Evolutionary conservation across 30 jellyfish, hydroid and myxozoan species (phyloP).

Genomic region (Calvadosia cruxmelitensis): DNA sequence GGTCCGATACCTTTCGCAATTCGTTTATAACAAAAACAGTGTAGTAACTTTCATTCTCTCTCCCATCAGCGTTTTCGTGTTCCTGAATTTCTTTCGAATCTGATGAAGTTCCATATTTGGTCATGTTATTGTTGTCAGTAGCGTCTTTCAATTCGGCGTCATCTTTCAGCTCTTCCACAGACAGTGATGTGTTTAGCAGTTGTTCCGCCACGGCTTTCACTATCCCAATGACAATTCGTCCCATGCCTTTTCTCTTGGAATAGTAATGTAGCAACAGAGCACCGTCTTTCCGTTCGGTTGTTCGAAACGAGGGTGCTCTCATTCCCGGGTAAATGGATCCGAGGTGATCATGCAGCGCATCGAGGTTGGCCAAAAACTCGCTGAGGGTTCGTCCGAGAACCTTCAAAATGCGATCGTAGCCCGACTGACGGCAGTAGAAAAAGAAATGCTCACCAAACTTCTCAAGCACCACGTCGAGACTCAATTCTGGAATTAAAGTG

Average conservation of each 20-base stretch:
- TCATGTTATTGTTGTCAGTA: too few species aligned
- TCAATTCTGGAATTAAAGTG: slow-evolving; percentile 41
- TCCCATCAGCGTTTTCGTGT: slow-evolving; percentile 7
- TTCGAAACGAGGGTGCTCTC: slow-evolving; percentile 79
- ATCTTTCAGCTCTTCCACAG: slow-evolving; percentile 12
- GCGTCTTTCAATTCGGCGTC: too few species aligned
- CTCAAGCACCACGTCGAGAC: slow-evolving; percentile 39
- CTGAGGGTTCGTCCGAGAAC: slow-evolving; percentile 58
- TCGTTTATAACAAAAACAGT: slow-evolving; percentile 24
- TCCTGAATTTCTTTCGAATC: background rate
- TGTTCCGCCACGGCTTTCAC: slow-evolving; percentile 72
- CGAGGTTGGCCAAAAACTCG: slow-evolving; percentile 61
- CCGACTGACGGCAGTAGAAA: slow-evolving; percentile 62
- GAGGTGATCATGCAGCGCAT: slow-evolving; percentile 71
- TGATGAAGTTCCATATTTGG: too few species aligned
- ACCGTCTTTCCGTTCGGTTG: slow-evolving; percentile 68
- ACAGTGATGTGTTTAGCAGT: slow-evolving; percentile 32
- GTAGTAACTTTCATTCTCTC: slow-evolving; percentile 34
- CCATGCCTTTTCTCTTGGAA: slow-evolving; percentile 62
- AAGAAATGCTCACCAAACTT: slow-evolving; percentile 85
- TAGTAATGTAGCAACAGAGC: slow-evolving; percentile 59
- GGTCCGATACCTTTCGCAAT: background rate
- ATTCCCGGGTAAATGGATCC: slow-evolving; percentile 75
- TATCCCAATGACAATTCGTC: slow-evolving; percentile 61
- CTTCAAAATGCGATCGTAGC: slow-evolving; percentile 61